Evolutionary conservation across 2,113 vertebrate species (phyloP), one percentile per base, ranked within the genome.

Genomic region (Corynorhinus townsendii): DNA sequence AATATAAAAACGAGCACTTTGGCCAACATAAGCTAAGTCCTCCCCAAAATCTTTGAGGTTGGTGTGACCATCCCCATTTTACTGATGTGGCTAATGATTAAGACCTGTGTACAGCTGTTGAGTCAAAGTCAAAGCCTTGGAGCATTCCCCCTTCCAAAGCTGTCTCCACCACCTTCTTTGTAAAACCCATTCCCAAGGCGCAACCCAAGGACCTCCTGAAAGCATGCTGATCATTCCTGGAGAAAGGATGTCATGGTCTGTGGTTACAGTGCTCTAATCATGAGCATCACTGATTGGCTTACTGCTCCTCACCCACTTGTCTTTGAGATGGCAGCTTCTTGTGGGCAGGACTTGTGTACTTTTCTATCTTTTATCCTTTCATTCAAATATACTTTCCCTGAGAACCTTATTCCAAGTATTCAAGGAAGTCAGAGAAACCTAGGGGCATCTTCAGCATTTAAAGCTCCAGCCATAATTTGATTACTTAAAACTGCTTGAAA

Each of bases 401-500:
- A 84, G 56, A 93, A 86, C 7, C 4, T 54, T 59, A 45, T 82
- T 43, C 84, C 40, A 56, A 89, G 38, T 64, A 64, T 75, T 77
- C 45, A 90, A 38, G 28, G n/a, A 91, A 95, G 26, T 76, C 24
- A 71, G 28, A 64, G 47, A 88, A 87, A 43, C 8, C 11, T 40
- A 52, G 11, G 28, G 10, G 52, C 69, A 47, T 76, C 71, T 72
- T 93, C 7, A 66, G 28, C 24, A 59, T 91, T 94, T 89, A 89
- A 76, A 76, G 22, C 24, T 66, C 56, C 45, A 7, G 49, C 72
- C 33, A 89, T 91, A 82, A 79, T 54, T 71, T 68, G 14, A 64
- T 86, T 56, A 86, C 11, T 95, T 96, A 75, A 76, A 96, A 94
- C 45, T 52, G 73, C 22, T 73, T 17, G 28, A 80, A 92, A 89